phyloP scores from a whole-genome alignment of 1,140 invertebrate species.

The Planococcus citri region DNA sequence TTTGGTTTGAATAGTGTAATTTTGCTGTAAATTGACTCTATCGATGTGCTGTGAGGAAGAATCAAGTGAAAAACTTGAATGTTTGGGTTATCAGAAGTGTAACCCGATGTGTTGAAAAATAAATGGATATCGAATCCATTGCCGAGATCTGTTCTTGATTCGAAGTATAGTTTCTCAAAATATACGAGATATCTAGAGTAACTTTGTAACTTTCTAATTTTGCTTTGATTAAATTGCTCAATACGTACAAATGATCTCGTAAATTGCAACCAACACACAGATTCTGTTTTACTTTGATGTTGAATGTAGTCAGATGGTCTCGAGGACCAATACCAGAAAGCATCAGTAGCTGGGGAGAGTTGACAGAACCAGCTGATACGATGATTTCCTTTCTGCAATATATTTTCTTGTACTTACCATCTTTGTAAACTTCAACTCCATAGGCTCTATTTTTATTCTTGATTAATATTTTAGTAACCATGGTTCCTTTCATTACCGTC shows the following conservation, averaged over 20 bases:
- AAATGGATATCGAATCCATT: not conserved
- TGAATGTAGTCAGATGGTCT: slow-evolving; percentile 22
- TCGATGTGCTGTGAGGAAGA: slow-evolving; percentile 36
- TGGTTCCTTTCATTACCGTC: slow-evolving; percentile 45
- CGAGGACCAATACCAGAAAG: slow-evolving; percentile 38
- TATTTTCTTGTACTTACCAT: slow-evolving; percentile 42
- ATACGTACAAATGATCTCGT: slow-evolving; percentile 61
- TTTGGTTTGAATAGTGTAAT: slow-evolving; percentile 56
- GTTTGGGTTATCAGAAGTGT: slow-evolving; percentile 62
- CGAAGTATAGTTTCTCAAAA: slow-evolving; percentile 39
- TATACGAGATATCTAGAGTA: slow-evolving; percentile 40
- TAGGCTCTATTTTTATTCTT: slow-evolving; percentile 52
- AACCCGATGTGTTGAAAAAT: slow-evolving; percentile 25
- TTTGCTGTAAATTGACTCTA: slow-evolving; percentile 6
- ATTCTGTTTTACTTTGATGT: slow-evolving; percentile 51
- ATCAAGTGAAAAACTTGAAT: slow-evolving; percentile 37
- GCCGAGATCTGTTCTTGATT: not conserved
- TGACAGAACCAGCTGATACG: slow-evolving; percentile 61
- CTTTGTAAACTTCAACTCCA: slow-evolving; percentile 56
- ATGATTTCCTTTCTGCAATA: slow-evolving; percentile 61
- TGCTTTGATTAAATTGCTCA: slow-evolving; percentile 50
- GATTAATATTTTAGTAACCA: slow-evolving; percentile 53
- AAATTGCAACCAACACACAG: slow-evolving; percentile 63
- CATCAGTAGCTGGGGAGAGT: slow-evolving; percentile 66
- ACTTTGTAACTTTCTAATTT: slow-evolving; percentile 38